These are phyloP conservation scores for Paramacrobiotus metropolitanus DNA, from an alignment of 1,140 invertebrate species.

Conservation along the genomic window DNA sequence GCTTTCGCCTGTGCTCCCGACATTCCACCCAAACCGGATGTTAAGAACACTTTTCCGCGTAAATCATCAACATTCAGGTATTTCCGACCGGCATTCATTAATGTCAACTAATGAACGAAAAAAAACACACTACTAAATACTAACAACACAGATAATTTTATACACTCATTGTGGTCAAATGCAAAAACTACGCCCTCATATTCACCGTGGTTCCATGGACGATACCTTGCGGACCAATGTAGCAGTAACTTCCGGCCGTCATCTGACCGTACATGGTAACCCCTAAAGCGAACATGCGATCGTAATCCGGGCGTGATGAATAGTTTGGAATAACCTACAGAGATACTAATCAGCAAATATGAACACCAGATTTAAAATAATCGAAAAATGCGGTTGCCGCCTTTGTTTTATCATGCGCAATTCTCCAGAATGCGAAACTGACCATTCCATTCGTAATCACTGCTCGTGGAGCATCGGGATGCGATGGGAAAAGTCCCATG, in stretches of 20 bases:
- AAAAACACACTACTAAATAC: too few relatives aligned
- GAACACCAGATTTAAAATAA: too few relatives aligned
- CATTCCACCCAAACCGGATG: slow-evolving; percentile 43
- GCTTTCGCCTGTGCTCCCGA: slow-evolving; percentile 43
- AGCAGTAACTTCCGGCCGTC: slow-evolving; percentile 40
- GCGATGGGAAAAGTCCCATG: slow-evolving; percentile 36
- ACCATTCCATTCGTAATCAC: slow-evolving; percentile 45
- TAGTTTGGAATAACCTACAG: slow-evolving; percentile 41
- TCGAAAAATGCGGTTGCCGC: neutral
- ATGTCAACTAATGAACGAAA: too few relatives aligned
- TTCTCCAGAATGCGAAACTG: slow-evolving; percentile 9
- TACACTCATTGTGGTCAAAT: neutral
- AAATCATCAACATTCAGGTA: slow-evolving; percentile 30
- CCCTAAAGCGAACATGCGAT: slow-evolving; percentile 35
- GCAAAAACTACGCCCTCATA: slow-evolving; percentile 11
- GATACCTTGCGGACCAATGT: slow-evolving; percentile 45
- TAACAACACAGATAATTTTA: slow-evolving; percentile 12
- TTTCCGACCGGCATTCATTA: slow-evolving; percentile 38
- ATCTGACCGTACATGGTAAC: slow-evolving; percentile 35
- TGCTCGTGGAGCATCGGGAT: slow-evolving; percentile 28
- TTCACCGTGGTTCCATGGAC: slow-evolving; percentile 44
- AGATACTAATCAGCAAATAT: too few relatives aligned
- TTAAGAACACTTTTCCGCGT: slow-evolving; percentile 35
- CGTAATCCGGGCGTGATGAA: slow-evolving; percentile 29
- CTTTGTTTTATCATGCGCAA: slow-evolving; percentile 3